A percentile compares a stretch with the other conserved stretches of the same genome.
phyloP scores from a whole-genome alignment of 2,113 vertebrate genomes.

The Brachyhypopomus occidentalis region DNA sequence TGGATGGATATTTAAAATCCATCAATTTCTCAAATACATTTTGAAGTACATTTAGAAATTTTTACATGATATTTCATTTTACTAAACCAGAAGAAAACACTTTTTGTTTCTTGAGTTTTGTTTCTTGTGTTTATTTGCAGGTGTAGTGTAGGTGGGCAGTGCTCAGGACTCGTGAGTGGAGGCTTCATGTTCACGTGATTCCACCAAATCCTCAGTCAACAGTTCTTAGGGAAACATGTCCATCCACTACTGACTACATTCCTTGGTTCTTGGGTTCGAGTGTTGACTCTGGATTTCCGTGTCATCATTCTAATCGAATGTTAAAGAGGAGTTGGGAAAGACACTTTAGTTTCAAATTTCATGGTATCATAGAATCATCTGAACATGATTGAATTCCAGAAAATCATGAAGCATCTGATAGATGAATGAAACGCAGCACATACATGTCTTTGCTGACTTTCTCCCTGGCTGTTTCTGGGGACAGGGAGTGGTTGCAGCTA shows the following conservation, averaged over 20 bases:
- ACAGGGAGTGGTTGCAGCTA: conserved; percentile 15
- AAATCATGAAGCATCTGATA: background rate
- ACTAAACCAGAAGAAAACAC: background rate
- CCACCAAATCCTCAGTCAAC: background rate
- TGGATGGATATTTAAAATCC: no score
- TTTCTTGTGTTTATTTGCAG: conserved; percentile 28
- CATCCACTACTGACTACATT: background rate
- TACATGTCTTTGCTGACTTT: conserved; percentile 1
- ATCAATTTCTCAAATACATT: background rate
- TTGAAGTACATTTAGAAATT: background rate
- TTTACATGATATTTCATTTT: background rate
- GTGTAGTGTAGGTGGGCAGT: background rate
- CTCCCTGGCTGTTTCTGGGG: background rate
- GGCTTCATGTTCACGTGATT: background rate
- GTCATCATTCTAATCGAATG: background rate
- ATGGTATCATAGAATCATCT: background rate
- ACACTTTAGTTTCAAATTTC: background rate
- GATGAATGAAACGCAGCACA: background rate
- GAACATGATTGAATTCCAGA: background rate
- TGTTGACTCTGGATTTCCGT: background rate
- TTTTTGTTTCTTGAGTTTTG: conserved; percentile 7
- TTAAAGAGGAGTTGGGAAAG: background rate
- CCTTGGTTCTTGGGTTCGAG: background rate
- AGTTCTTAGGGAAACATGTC: background rate
- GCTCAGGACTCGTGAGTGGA: background rate